These are phyloP conservation scores for Ibycter americanus DNA, from an alignment of 2,797 vertebrate genomes.

Conservation along the genomic window DNA sequence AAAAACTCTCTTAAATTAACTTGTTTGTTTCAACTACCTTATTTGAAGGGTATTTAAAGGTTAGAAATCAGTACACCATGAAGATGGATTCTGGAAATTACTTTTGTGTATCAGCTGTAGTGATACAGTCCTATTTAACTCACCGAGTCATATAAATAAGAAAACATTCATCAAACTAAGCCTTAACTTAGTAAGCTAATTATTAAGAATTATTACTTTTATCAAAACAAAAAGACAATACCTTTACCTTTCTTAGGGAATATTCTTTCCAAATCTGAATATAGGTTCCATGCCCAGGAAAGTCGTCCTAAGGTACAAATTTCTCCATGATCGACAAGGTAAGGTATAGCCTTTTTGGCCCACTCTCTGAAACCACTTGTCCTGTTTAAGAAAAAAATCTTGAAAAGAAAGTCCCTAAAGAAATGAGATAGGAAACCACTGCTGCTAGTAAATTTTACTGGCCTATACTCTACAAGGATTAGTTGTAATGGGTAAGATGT, in stretches of 20 bases:
- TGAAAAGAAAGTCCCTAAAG: conserved; percentile 51
- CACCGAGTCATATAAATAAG: background rate
- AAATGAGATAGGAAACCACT: conserved; percentile 44
- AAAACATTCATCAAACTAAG: background rate
- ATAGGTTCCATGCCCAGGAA: conserved; percentile 28
- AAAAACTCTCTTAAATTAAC: background rate
- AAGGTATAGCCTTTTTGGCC: conserved; percentile 57
- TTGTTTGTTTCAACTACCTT: background rate
- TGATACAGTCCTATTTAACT: background rate
- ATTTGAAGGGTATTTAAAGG: conserved; percentile 10
- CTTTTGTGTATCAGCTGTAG: background rate
- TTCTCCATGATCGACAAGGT: conserved; percentile 51
- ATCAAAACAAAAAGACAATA: conserved; percentile 23
- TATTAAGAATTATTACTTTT: background rate
- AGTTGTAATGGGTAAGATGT: background rate
- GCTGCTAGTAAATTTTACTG: background rate
- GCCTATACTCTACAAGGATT: background rate
- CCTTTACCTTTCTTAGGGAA: conserved; percentile 44
- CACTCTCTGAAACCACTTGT: conserved; percentile 59
- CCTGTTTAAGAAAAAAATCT: conserved; percentile 68
- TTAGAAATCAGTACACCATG: background rate
- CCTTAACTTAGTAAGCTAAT: background rate
- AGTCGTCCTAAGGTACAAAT: conserved; percentile 62
- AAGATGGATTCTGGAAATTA: background rate
- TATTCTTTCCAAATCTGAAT: conserved; percentile 42